Percentiles rank a stretch among this genome's conserved stretches.
phyloP scores from a whole-genome alignment of 2,797 vertebrate genomes.

The Anabacerthia variegaticeps region DNA sequence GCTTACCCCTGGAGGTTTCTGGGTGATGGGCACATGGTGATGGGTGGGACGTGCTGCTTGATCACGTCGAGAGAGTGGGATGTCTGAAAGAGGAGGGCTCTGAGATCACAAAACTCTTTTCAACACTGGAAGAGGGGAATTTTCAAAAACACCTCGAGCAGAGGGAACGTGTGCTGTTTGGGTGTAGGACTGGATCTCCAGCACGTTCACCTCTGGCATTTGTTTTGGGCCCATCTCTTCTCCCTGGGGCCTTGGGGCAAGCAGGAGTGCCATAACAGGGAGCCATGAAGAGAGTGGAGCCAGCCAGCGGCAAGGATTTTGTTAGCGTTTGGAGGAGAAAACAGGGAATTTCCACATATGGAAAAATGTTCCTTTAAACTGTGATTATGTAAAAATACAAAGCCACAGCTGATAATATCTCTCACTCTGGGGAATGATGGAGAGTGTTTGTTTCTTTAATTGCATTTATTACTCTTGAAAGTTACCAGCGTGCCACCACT shows the following conservation, averaged over 20 bases:
- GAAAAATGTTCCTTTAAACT: constrained; percentile 74
- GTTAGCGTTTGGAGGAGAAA: constrained; percentile 66
- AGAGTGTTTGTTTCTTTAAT: constrained; percentile 68
- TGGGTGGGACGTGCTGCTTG: not conserved
- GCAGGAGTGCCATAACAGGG: constrained; percentile 39
- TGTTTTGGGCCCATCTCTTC: constrained; percentile 58
- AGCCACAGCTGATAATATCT: constrained; percentile 66
- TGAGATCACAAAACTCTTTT: constrained; percentile 40
- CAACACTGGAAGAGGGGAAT: constrained; percentile 43
- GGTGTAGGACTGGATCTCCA: constrained; percentile 51
- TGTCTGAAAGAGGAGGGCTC: not conserved
- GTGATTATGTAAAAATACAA: constrained; percentile 72
- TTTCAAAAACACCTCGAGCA: constrained; percentile 22
- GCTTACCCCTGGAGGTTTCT: not conserved
- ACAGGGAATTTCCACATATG: constrained; percentile 72
- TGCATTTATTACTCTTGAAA: constrained; percentile 59
- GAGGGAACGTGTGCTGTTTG: constrained; percentile 31
- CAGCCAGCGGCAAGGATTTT: constrained; percentile 67
- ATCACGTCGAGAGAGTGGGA: not conserved
- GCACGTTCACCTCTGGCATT: constrained; percentile 52
- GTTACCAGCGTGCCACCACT: constrained; percentile 29
- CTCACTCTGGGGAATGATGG: constrained; percentile 60
- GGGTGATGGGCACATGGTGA: not conserved
- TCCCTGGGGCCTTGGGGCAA: not conserved
- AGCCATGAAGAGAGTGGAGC: not conserved